Evolutionary conservation across 2,113 vertebrate genomes (phyloP).

Genomic region (Takifugu bimaculatus): DNA sequence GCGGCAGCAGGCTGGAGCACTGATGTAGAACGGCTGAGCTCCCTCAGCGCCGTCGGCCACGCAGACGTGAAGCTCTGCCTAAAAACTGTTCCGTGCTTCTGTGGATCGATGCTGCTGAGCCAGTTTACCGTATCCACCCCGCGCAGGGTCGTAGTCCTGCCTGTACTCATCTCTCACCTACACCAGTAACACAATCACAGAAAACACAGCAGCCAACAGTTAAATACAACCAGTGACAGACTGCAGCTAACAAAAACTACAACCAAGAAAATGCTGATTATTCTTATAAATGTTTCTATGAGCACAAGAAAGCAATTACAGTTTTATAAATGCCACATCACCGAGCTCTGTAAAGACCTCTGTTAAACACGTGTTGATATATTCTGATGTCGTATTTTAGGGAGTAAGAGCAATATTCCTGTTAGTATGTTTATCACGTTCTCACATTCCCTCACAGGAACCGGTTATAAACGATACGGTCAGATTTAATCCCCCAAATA

Average conservation of each 20-base stretch:
- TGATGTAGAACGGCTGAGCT: not conserved
- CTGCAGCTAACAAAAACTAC: too few relatives aligned
- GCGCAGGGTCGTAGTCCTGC: slow-evolving; percentile 81
- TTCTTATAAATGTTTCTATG: slow-evolving; percentile 5
- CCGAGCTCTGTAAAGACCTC: slow-evolving; percentile 28
- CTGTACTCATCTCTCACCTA: slow-evolving; percentile 85
- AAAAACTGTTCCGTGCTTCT: slow-evolving; percentile 68
- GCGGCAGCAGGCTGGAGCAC: not conserved
- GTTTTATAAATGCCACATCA: slow-evolving; percentile 29
- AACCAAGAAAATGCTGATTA: not conserved
- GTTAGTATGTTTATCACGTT: too few relatives aligned
- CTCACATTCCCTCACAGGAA: too few relatives aligned
- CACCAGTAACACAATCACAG: not conserved
- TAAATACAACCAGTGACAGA: not conserved
- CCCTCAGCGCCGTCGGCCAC: not conserved
- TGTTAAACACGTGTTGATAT: slow-evolving; percentile 36
- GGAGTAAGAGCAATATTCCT: too few relatives aligned
- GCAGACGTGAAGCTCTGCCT: slow-evolving; percentile 15
- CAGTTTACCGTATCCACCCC: slow-evolving; percentile 84
- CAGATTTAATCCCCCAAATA: too few relatives aligned
- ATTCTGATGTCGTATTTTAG: not conserved
- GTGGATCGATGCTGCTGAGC: slow-evolving; percentile 71
- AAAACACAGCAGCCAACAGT: not conserved
- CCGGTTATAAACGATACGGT: too few relatives aligned
- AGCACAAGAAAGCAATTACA: slow-evolving; percentile 5